phyloP scores from a whole-genome alignment of 1,140 invertebrate genomes.

The Wiebesia pumilae region DNA sequence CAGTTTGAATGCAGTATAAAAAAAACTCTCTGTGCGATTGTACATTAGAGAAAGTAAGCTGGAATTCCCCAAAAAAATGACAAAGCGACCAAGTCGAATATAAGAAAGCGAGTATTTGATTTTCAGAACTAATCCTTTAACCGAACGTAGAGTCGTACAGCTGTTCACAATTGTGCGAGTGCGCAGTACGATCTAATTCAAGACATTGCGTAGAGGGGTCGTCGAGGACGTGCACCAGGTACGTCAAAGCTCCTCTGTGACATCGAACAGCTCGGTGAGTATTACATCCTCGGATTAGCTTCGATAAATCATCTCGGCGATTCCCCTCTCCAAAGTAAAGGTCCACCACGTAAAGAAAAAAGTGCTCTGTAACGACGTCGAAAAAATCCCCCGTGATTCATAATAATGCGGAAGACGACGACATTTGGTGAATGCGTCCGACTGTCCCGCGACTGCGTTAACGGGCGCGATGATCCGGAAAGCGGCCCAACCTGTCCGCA shows the following conservation, averaged over 20 bases:
- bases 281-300: background rate
- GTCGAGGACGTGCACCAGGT: background rate
- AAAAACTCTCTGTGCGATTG: background rate
- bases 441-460: conserved; percentile 8
- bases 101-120: background rate
- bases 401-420: background rate
- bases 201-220: background rate
- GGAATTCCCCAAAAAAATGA: background rate
- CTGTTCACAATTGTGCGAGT: too few species aligned
- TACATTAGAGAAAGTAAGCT: background rate
- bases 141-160: background rate
- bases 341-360: background rate
- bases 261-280: background rate
- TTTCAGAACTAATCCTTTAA: background rate
- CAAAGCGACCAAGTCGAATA: background rate
- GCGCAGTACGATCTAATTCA: background rate
- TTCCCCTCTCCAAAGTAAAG: too few species aligned
- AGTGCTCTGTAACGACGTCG: background rate
- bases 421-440: conserved; percentile 49
- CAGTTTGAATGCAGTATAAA: background rate
- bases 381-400: conserved; percentile 41
- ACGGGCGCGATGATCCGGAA: conserved; percentile 65
- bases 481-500: conserved; percentile 64
- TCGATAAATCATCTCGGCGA: conserved; percentile 3
- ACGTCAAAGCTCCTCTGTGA: background rate